Conservation (phyloP, 2,113 vertebrate species). For the Cyanoramphus novaezelandiae region DNA sequence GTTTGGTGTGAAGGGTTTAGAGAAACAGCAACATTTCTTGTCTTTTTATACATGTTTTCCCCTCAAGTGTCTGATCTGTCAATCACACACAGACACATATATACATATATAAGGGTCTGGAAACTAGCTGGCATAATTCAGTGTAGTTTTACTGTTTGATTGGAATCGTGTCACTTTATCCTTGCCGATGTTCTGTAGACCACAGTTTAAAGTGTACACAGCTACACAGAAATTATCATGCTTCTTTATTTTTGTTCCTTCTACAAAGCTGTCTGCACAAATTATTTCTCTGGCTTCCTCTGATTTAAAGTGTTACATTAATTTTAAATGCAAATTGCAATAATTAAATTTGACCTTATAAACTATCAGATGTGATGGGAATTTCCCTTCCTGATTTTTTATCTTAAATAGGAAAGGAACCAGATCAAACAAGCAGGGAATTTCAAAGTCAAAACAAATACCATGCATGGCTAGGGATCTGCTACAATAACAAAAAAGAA, state of each 20-base stretch:
- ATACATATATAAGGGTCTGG: background rate
- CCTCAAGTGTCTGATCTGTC: background rate
- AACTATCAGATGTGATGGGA: constrained; percentile 46
- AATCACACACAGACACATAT: background rate
- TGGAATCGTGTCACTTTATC: background rate
- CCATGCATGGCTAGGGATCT: background rate
- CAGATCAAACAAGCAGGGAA: constrained; percentile 60
- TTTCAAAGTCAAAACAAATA: constrained; percentile 68
- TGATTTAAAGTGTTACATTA: constrained; percentile 13
- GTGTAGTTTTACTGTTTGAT: background rate
- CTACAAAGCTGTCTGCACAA: constrained; percentile 25
- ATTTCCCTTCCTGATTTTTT: constrained; percentile 59
- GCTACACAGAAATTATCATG: background rate
- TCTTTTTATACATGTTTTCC: background rate
- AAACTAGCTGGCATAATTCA: background rate
- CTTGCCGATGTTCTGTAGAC: background rate
- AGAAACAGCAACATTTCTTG: background rate
- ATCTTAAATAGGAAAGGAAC: constrained; percentile 53
- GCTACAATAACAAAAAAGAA: background rate
- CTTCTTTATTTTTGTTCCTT: constrained; percentile 42
- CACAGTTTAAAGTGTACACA: background rate
- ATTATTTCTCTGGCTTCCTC: constrained; percentile 38
- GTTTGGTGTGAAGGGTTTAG: background rate
- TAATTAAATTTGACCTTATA: constrained; percentile 69
- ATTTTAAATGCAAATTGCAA: constrained; percentile 55